Base-by-base conservation (phyloP, 2,888 invertebrate genomes). In the Nemotelus pantherinus region DNA sequence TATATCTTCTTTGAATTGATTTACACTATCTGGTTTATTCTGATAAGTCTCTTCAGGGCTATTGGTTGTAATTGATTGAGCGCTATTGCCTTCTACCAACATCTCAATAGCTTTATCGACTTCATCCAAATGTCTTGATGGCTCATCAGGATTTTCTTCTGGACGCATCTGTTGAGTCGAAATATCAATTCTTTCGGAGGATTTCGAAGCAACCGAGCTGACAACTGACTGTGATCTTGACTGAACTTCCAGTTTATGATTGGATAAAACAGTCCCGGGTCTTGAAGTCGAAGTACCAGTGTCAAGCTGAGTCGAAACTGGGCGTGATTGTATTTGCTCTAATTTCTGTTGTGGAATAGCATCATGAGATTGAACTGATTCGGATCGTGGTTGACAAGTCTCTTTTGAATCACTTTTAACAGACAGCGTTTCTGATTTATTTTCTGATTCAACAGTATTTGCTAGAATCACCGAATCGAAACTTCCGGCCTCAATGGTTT, bases 331-430 rank as follows among this genome's bases (percentile, higher is more conserved):
- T 7, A 48, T 48, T 6, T 6, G 25, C 10, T 41, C 53, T 41
- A 1, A 2, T 25, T 25, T 25, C 25, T 25, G 25, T 25, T 25
- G 25, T 25, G 25, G 25, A 25, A 25, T 25, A 25, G 25, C 25
- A 25, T 25, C 25, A 6, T 43, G 45, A 3, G 70, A 70, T 43
- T 55, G 70, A 7, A 53, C 55, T 2, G 70, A 70, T 53, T 55
- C 55, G 2, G 55, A 9, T 39, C 70, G 39, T 3, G 55, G 41
- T 25, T 5, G 88, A 88, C 81, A 87, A 88, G 82, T 88, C 88
- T 83, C 88, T 86, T 86, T 88, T 88, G 83, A 86, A 88, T 64
- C 10, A 55, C 76, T 77, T 45, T 76, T 78, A 3, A 43, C 57
- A 0, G 78, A 78, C 6, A 55, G 47, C 44, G 72, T 64, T 55